A percentile compares a stretch with the other conserved stretches of the same genome.
Evolutionary conservation across 2,888 invertebrate species (phyloP).

Genomic region (Trilocha varians): DNA sequence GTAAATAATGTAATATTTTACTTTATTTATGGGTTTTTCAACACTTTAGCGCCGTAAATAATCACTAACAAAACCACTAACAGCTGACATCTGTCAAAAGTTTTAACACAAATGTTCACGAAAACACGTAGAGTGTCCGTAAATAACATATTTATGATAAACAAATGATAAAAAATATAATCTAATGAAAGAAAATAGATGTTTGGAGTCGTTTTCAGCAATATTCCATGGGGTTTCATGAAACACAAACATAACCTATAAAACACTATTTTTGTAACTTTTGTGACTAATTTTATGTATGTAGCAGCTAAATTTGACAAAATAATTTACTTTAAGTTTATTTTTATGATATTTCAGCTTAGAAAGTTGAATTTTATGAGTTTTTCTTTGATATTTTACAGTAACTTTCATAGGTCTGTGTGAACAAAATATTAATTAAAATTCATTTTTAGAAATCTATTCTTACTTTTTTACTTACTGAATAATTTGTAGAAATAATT

Average conservation of each 20-base stretch:
- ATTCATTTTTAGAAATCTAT: no score
- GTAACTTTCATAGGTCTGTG: no score
- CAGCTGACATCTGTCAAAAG: constrained; percentile 68
- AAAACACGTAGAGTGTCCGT: constrained; percentile 38
- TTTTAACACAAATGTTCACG: constrained; percentile 65
- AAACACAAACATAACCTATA: constrained; percentile 49
- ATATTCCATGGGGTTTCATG: constrained; percentile 50
- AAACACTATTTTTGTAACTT: neutral
- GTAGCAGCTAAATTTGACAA: constrained; percentile 1
- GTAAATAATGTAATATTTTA: neutral
- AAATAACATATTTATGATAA: constrained; percentile 28
- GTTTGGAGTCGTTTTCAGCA: constrained; percentile 42
- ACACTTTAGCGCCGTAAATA: constrained; percentile 19
- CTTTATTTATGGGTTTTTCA: neutral
- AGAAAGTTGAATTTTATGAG: no score
- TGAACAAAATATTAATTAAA: no score
- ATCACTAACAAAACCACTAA: constrained; percentile 35
- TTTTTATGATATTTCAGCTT: no score
- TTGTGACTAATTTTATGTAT: neutral
- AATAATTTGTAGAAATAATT: no score
- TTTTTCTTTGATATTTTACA: no score
- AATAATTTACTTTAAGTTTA: no score
- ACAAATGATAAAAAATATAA: constrained; percentile 20
- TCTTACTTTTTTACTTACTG: no score
- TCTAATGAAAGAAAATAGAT: constrained; percentile 27